These are phyloP conservation scores for Gastracanthus pulcherrimus DNA, from an alignment of 2,888 invertebrate genomes.

Conservation along the genomic window DNA sequence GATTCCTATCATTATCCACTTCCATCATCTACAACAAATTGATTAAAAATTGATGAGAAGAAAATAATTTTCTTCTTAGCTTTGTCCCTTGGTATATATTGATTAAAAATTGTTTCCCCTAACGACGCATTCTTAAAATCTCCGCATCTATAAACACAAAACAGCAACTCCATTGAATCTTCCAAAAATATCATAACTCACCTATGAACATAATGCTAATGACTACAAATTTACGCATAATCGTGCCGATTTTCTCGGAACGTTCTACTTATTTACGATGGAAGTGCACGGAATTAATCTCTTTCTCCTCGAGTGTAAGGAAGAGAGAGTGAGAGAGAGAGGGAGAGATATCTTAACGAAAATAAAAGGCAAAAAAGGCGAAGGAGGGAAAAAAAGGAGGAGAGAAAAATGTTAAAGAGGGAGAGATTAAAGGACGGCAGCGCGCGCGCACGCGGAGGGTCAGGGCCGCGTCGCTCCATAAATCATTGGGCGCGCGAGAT, in stretches of 20 bases:
- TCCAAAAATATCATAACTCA: not conserved
- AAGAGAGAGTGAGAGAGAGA: too few species aligned
- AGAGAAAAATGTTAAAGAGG: constrained; percentile 20
- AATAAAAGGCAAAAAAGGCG: not conserved
- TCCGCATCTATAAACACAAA: too few species aligned
- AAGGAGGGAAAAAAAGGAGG: not conserved
- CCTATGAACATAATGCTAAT: not conserved
- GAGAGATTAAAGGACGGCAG: constrained; percentile 35
- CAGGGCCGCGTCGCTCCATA: constrained; percentile 30
- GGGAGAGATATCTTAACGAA: too few species aligned
- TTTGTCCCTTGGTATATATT: too few species aligned
- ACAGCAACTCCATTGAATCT: too few species aligned
- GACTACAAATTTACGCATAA: not conserved
- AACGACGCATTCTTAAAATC: too few species aligned
- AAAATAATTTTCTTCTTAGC: too few species aligned
- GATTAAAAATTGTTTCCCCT: too few species aligned
- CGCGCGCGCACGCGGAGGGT: too few species aligned
- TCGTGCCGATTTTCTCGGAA: constrained; percentile 34
- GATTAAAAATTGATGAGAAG: too few species aligned
- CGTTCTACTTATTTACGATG: constrained; percentile 23
- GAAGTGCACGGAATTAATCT: constrained; percentile 33
- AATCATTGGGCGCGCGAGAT: constrained; percentile 40
- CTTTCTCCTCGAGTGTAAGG: not conserved
- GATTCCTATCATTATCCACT: too few species aligned
- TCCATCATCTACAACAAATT: too few species aligned